Percentiles rank a stretch among this genome's conserved stretches.
These are phyloP conservation scores for Cylloceria caligata DNA, from an alignment of 2,888 invertebrate species.

Conservation along the genomic window DNA sequence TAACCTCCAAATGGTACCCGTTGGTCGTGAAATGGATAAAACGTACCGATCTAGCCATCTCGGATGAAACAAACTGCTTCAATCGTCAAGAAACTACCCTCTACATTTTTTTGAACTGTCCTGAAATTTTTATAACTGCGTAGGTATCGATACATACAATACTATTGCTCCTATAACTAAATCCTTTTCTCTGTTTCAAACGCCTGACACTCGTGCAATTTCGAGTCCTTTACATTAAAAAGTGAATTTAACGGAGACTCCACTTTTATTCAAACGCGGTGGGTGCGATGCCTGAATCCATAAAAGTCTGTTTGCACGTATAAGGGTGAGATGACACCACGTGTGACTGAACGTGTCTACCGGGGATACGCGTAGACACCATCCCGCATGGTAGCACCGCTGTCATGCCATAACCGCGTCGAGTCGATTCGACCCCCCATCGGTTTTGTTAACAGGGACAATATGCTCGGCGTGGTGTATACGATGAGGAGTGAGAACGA, in stretches of 20 bases:
- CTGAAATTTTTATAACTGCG: background rate
- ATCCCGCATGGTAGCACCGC: slow-evolving; percentile 61
- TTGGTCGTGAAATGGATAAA: background rate
- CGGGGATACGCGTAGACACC: slow-evolving; percentile 48
- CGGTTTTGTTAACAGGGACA: slow-evolving; percentile 84
- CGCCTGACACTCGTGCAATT: too few relatives aligned
- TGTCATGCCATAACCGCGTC: slow-evolving; percentile 2
- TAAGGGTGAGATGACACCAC: slow-evolving; percentile 44
- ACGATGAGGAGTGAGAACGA: slow-evolving; percentile 57
- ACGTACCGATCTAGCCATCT: too few relatives aligned
- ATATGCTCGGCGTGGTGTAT: slow-evolving; percentile 81
- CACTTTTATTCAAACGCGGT: background rate
- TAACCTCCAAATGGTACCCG: background rate
- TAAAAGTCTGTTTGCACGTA: background rate
- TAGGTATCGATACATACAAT: background rate
- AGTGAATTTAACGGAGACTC: background rate
- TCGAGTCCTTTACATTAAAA: background rate
- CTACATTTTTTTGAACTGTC: background rate
- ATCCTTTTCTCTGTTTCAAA: background rate
- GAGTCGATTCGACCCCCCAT: slow-evolving; percentile 74
- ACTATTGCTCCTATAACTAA: background rate
- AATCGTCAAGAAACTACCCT: background rate
- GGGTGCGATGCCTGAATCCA: background rate
- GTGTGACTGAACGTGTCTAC: slow-evolving; percentile 42
- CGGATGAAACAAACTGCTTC: background rate